Evolutionary conservation across 1,140 invertebrate genomes (phyloP).

Genomic region (Chionoecetes opilio): DNA sequence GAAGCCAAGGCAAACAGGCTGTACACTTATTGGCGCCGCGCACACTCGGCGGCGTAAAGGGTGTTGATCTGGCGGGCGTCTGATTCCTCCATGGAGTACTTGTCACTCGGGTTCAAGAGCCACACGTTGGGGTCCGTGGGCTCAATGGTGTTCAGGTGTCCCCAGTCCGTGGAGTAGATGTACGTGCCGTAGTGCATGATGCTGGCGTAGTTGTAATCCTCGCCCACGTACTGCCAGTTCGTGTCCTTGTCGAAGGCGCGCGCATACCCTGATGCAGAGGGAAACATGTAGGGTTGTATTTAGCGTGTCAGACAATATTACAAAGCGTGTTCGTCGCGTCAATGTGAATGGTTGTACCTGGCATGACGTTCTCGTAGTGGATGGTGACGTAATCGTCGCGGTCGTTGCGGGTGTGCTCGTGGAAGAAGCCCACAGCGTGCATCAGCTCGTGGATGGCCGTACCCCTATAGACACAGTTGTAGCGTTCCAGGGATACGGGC

Average conservation of each 20-base stretch:
- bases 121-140: constrained; percentile 46
- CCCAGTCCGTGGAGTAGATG: constrained; percentile 55
- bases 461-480: constrained; percentile 62
- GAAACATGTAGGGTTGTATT: neutral
- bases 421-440: constrained; percentile 69
- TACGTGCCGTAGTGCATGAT: constrained; percentile 67
- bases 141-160: constrained; percentile 43
- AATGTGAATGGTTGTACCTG: too few relatives aligned
- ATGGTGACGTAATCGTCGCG: constrained; percentile 66
- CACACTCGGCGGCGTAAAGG: constrained; percentile 39
- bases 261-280: constrained; percentile 17
- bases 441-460: constrained; percentile 62
- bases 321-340: neutral
- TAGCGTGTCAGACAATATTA: neutral
- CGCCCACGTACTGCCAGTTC: constrained; percentile 61
- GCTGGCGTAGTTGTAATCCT: constrained; percentile 65
- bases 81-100: constrained; percentile 46
- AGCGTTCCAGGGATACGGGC: constrained; percentile 46
- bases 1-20: too few relatives aligned
- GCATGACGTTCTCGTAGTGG: constrained; percentile 33
- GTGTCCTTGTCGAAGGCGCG: constrained; percentile 62
- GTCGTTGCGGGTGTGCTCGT: constrained; percentile 64
- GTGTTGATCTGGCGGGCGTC: constrained; percentile 68
- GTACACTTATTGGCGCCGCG: neutral
- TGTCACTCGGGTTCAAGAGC: constrained; percentile 29